Evolutionary conservation across 2,888 invertebrate species (phyloP).

Genomic region (Nycteola revayana): DNA sequence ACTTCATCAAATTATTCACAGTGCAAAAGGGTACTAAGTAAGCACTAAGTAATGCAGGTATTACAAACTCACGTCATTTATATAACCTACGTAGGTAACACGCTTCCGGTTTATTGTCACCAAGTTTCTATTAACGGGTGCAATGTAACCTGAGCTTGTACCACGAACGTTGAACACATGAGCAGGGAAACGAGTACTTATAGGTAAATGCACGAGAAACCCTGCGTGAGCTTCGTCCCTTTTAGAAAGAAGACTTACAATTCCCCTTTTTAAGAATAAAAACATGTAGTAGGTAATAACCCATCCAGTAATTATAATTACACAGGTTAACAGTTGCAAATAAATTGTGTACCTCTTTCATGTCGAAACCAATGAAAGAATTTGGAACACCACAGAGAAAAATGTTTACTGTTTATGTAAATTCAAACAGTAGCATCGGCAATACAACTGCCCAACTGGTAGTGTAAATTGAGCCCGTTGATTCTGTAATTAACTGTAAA

Average conservation of each 20-base stretch:
- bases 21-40: too few relatives aligned
- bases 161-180: slow-evolving; percentile 34
- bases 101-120: slow-evolving; percentile 20
- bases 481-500: slow-evolving; percentile 41
- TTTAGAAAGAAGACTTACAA: slow-evolving; percentile 63
- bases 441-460: slow-evolving; percentile 8
- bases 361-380: too few relatives aligned
- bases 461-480: slow-evolving; percentile 34
- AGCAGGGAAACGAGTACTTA: slow-evolving; percentile 30
- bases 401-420: not conserved
- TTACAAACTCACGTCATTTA: slow-evolving; percentile 6
- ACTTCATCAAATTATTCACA: too few relatives aligned
- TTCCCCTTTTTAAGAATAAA: slow-evolving; percentile 20
- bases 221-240: slow-evolving; percentile 61
- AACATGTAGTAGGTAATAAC: not conserved
- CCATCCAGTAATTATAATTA: too few relatives aligned
- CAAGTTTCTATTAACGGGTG: slow-evolving; percentile 17
- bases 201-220: slow-evolving; percentile 55
- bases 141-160: slow-evolving; percentile 42
- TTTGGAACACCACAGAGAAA: too few relatives aligned
- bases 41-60: not conserved
- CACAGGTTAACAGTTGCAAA: too few relatives aligned
- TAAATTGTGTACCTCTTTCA: too few relatives aligned
- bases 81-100: slow-evolving; percentile 1
- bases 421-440: slow-evolving; percentile 7